Evolutionary conservation across 2,797 vertebrate genomes (phyloP).

Genomic region (Thripadectes ignobilis): DNA sequence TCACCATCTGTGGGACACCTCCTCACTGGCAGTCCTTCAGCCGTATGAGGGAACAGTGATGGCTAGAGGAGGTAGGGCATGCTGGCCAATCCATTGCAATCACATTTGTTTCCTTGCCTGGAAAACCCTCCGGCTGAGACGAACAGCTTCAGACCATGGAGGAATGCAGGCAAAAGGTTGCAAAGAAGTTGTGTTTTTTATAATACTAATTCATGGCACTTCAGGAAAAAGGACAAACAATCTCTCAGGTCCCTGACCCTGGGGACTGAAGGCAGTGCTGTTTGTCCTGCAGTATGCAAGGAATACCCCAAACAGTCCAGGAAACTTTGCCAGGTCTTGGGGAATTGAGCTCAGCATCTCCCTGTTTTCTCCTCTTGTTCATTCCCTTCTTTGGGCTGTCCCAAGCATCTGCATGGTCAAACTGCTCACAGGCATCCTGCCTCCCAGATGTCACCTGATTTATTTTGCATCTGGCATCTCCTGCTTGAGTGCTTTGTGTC

Average conservation of each 20-base stretch:
- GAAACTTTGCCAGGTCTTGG: neutral
- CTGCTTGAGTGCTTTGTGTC: neutral
- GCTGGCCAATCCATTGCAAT: neutral
- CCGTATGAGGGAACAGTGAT: neutral
- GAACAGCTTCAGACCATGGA: neutral
- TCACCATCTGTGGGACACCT: rapidly evolving
- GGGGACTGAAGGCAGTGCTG: neutral
- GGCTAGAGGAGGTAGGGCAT: neutral
- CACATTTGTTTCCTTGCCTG: neutral
- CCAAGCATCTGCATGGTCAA: neutral
- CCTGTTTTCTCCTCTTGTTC: neutral
- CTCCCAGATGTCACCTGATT: neutral
- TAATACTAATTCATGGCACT: neutral
- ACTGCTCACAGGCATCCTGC: neutral
- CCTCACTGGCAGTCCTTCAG: neutral
- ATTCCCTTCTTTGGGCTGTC: neutral
- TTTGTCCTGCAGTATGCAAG: neutral
- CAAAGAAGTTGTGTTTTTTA: neutral
- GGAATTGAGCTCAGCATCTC: neutral
- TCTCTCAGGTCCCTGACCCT: neutral
- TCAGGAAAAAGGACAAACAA: neutral
- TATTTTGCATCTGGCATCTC: neutral
- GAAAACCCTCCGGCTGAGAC: neutral
- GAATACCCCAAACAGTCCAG: neutral
- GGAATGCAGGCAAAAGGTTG: neutral